Conservation (phyloP, 2,113 vertebrate species). For the Lamprologus lemairii region DNA sequence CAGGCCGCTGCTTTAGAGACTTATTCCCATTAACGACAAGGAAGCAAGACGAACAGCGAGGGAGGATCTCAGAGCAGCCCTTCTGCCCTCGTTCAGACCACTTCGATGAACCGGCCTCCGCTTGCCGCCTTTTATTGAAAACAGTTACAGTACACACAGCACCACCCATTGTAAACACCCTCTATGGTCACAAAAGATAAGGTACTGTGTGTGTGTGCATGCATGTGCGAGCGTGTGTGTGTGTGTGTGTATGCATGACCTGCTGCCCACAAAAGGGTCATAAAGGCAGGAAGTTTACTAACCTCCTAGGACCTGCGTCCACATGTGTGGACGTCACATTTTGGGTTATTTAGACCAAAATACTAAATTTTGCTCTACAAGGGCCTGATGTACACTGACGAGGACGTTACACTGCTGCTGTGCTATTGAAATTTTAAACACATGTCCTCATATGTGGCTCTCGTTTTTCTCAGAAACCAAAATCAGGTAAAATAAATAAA, state of each 20-base stretch:
- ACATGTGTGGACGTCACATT: neutral
- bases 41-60: accelerated
- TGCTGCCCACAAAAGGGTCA: neutral
- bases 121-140: neutral
- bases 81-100: accelerated
- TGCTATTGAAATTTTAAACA: accelerated
- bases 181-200: accelerated
- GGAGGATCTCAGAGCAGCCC: neutral
- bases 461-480: neutral
- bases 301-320: neutral
- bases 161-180: neutral
- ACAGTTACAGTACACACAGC: neutral
- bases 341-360: neutral
- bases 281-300: neutral
- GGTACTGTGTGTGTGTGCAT: neutral
- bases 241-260: neutral
- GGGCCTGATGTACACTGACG: neutral
- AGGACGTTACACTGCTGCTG: neutral
- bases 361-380: neutral
- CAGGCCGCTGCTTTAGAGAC: accelerated
- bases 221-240: too few species aligned
- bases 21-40: neutral
- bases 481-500: neutral
- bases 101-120: accelerated
- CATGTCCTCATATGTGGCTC: neutral